A percentile compares a stretch with the other conserved stretches of the same genome.
Evolutionary conservation across 2,888 invertebrate genomes (phyloP).

Genomic region (Xylota segnis): DNA sequence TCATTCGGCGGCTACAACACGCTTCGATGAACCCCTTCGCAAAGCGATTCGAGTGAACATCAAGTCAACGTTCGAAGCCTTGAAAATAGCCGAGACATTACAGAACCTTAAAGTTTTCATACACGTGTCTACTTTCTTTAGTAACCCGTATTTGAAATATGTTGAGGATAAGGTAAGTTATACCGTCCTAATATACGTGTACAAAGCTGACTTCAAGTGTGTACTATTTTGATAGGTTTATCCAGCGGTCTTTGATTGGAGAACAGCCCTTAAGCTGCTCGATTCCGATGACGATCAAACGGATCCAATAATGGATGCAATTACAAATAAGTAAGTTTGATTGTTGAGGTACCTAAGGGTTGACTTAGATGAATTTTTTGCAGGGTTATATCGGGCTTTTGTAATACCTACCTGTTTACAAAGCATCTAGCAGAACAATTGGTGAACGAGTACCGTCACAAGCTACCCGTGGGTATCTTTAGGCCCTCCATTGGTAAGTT

Average conservation of each 20-base stretch:
- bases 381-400: constrained; percentile 84
- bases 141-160: constrained; percentile 90
- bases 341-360: too few relatives aligned
- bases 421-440: constrained; percentile 94
- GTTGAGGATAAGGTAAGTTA: constrained; percentile 89
- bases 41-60: constrained; percentile 88
- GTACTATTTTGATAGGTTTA: constrained; percentile 78
- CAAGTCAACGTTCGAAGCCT: constrained; percentile 87
- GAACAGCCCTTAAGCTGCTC: constrained; percentile 78
- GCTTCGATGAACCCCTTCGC: constrained; percentile 91
- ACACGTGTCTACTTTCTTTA: constrained; percentile 95
- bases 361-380: background rate
- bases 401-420: constrained; percentile 96
- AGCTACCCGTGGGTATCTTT: constrained; percentile 90
- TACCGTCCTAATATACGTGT: too few relatives aligned
- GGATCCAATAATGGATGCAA: constrained; percentile 76
- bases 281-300: constrained; percentile 73
- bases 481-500: constrained; percentile 93
- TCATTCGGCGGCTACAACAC: constrained; percentile 92
- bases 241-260: constrained; percentile 81
- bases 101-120: constrained; percentile 87
- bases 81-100: constrained; percentile 87
- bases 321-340: constrained; percentile 80
- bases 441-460: constrained; percentile 87
- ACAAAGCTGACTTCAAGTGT: too few relatives aligned